These are phyloP conservation scores for Megalonaias nervosa DNA, from an alignment of 1,140 invertebrate species.

Conservation along the genomic window DNA sequence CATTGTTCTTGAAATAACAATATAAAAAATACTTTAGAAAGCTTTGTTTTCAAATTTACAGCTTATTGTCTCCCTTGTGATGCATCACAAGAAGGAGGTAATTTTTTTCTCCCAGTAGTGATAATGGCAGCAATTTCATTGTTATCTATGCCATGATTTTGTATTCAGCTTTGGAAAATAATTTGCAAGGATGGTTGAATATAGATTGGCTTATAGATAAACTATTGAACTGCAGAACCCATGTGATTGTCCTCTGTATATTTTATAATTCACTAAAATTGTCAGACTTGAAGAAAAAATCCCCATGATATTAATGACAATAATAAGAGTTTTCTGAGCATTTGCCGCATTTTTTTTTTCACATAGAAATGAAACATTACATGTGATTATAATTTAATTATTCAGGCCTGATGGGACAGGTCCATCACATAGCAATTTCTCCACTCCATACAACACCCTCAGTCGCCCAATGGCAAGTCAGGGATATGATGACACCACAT, in stretches of 20 bases:
- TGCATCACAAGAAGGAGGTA: too few relatives aligned
- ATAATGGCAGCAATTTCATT: too few relatives aligned
- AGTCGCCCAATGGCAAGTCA: constrained; percentile 60
- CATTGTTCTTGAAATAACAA: too few relatives aligned
- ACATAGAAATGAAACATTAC: background rate
- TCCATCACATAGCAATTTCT: constrained; percentile 41
- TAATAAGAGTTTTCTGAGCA: background rate
- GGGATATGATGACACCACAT: constrained; percentile 66
- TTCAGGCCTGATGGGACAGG: constrained; percentile 8
- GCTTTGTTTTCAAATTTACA: too few relatives aligned
- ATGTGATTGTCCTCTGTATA: background rate
- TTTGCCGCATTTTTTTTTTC: background rate
- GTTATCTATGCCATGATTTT: too few relatives aligned
- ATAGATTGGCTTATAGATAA: too few relatives aligned
- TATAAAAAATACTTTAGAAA: too few relatives aligned
- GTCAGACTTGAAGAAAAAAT: background rate
- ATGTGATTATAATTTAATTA: background rate
- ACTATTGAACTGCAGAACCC: too few relatives aligned
- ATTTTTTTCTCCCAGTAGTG: too few relatives aligned
- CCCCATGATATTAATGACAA: background rate
- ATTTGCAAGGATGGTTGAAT: too few relatives aligned
- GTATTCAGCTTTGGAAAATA: too few relatives aligned
- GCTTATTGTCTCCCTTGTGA: too few relatives aligned
- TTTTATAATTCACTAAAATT: background rate
- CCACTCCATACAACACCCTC: constrained; percentile 60